phyloP scores from a whole-genome alignment of 2,888 invertebrate genomes.

The Syrista parreyssii region DNA sequence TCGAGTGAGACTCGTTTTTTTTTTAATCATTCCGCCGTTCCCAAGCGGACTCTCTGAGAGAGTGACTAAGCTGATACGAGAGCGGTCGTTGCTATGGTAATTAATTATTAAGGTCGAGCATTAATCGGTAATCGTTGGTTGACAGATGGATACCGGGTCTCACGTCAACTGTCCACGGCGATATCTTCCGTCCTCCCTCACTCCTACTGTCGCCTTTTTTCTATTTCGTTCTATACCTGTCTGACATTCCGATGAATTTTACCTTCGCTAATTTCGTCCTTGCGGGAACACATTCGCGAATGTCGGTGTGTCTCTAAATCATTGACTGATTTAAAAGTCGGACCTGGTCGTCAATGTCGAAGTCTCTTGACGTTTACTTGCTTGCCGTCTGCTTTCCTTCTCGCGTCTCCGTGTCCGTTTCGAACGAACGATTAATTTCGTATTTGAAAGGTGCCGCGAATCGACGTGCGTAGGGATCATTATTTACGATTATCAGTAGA shows the following conservation, averaged over 20 bases:
- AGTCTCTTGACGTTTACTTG: neutral
- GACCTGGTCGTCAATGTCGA: neutral
- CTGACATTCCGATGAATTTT: neutral
- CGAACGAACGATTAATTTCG: neutral
- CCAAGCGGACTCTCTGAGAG: constrained; percentile 12
- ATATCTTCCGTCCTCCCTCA: neutral
- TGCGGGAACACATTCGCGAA: neutral
- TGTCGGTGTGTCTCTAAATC: neutral
- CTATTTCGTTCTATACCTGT: neutral
- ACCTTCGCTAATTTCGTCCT: neutral
- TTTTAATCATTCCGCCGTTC: neutral
- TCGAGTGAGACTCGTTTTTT: neutral
- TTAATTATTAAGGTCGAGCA: constrained; percentile 32
- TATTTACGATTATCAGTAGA: neutral
- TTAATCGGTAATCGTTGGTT: constrained; percentile 12
- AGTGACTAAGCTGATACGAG: constrained; percentile 33
- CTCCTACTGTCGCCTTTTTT: neutral
- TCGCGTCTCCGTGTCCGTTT: neutral
- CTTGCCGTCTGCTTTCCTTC: neutral
- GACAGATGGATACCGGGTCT: neutral
- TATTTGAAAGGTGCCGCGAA: neutral
- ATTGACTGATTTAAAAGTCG: neutral
- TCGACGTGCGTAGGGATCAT: neutral
- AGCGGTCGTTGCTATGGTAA: constrained; percentile 33
- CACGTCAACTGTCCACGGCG: neutral